phyloP scores from a whole-genome alignment of 2,113 vertebrate species.

The Trinectes maculatus region DNA sequence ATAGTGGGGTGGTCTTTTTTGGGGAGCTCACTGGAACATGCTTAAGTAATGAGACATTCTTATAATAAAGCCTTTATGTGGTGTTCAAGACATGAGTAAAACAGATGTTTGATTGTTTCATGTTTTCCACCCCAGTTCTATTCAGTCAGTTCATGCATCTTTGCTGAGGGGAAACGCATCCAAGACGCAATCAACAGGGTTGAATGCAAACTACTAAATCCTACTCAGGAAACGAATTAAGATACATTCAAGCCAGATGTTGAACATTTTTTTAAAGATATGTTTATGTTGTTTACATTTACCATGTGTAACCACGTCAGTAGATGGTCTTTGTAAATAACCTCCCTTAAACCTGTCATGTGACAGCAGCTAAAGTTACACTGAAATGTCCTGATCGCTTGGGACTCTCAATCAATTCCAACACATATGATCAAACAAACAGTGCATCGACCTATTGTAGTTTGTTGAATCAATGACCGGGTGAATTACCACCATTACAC shows the following conservation, averaged over 20 bases:
- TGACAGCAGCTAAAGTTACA: neutral
- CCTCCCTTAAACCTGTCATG: neutral
- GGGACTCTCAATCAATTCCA: neutral
- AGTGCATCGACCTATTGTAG: too few relatives aligned
- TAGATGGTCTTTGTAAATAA: too few relatives aligned
- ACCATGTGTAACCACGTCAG: neutral
- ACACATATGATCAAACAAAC: neutral
- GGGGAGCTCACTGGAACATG: too few relatives aligned
- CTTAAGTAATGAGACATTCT: neutral
- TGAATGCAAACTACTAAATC: neutral
- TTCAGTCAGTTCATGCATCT: neutral
- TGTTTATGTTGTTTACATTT: neutral
- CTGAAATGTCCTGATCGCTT: neutral
- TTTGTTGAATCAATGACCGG: too few relatives aligned
- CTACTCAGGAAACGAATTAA: neutral
- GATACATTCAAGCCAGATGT: neutral
- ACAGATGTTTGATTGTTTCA: neutral
- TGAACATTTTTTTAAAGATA: neutral
- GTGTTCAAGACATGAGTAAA: neutral
- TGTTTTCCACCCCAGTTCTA: neutral
- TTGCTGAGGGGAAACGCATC: neutral
- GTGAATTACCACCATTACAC: too few relatives aligned
- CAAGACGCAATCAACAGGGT: neutral
- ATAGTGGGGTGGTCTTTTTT: too few relatives aligned
- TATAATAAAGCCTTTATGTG: neutral